Evolutionary conservation across 2,113 vertebrate genomes (phyloP).

Genomic region (Triplophysa siluroides): DNA sequence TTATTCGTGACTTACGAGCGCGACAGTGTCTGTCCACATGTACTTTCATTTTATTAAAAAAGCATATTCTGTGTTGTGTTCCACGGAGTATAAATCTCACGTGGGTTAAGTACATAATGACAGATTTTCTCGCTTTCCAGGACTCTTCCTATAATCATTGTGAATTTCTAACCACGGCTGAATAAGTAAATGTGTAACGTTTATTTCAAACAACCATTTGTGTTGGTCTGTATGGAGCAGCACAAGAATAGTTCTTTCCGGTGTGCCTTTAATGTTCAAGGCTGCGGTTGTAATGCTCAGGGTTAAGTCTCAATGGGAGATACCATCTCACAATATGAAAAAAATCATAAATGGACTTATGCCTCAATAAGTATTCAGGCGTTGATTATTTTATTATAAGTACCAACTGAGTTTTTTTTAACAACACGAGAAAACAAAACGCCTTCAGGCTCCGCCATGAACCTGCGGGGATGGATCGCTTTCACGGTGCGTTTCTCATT

Average conservation of each 20-base stretch:
- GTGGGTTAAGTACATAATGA: too few species aligned
- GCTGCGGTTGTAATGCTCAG: background rate
- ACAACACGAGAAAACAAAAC: background rate
- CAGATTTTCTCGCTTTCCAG: too few species aligned
- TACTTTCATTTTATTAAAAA: too few species aligned
- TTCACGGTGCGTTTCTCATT: background rate
- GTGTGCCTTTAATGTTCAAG: conserved; percentile 21
- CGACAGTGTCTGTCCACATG: too few species aligned
- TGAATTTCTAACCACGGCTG: conserved; percentile 17
- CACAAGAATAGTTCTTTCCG: conserved; percentile 9
- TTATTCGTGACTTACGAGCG: too few species aligned
- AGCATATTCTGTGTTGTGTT: too few species aligned
- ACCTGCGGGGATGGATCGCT: background rate
- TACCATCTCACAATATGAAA: conserved; percentile 14
- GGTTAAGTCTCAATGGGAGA: conserved; percentile 6
- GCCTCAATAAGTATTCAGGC: conserved; percentile 10
- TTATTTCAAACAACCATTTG: background rate
- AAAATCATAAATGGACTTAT: conserved; percentile 33
- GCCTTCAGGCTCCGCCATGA: background rate
- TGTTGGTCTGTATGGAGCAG: background rate
- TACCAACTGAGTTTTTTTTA: background rate
- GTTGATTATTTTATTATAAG: background rate
- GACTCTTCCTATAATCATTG: background rate
- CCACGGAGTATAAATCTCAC: conserved; percentile 6
- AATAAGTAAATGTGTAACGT: conserved; percentile 31